Conservation (phyloP, 2,797 vertebrate genomes). For the Loris lydekkerianus region DNA sequence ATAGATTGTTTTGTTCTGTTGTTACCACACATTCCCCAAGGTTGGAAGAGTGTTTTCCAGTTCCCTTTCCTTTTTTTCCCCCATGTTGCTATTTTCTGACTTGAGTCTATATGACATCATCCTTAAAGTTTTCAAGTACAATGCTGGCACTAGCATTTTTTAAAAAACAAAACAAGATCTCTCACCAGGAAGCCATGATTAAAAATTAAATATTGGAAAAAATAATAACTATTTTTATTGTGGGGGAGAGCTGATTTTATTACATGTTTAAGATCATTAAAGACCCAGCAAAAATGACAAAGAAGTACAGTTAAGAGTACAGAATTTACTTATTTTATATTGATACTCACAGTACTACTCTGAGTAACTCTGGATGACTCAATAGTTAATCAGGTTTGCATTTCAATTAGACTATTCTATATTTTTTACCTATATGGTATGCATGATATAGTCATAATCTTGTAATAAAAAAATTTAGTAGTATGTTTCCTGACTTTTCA, state of each 20-base stretch:
- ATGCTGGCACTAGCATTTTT: not conserved
- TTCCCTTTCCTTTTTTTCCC: not conserved
- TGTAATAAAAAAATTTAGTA: not conserved
- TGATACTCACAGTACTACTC: not conserved
- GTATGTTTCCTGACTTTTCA: not conserved
- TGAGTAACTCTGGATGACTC: not conserved
- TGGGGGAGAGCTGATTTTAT: not conserved
- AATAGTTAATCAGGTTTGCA: not conserved
- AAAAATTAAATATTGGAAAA: slow-evolving; percentile 54
- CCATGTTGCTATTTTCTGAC: slow-evolving; percentile 28
- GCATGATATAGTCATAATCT: not conserved
- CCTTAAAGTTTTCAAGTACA: slow-evolving; percentile 31
- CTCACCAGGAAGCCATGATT: slow-evolving; percentile 12
- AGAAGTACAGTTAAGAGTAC: not conserved
- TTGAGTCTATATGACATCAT: not conserved
- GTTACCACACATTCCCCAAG: not conserved
- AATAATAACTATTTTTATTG: slow-evolving; percentile 45
- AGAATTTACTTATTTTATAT: slow-evolving; percentile 33
- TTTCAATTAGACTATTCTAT: not conserved
- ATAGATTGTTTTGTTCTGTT: not conserved
- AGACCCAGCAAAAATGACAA: not conserved
- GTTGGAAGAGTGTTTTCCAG: not conserved
- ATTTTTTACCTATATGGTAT: not conserved
- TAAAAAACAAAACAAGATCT: slow-evolving; percentile 50
- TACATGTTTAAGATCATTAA: not conserved